Conservation (phyloP, 2,888 invertebrate genomes). For the Tachina lurida region DNA sequence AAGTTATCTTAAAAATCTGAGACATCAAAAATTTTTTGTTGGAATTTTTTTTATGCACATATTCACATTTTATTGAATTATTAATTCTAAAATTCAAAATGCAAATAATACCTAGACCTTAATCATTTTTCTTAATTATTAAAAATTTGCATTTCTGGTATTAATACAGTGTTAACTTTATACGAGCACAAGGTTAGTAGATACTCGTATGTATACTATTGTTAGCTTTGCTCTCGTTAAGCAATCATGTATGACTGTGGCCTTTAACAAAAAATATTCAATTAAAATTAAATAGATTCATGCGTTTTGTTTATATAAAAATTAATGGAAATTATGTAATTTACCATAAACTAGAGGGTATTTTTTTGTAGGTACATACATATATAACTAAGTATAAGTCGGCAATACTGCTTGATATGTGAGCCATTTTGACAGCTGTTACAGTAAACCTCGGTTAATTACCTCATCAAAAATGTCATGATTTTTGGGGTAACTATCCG, state of each 20-base stretch:
- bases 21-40: neutral
- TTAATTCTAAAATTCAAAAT: neutral
- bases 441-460: too few relatives aligned
- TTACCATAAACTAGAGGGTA: neutral
- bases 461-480: too few relatives aligned
- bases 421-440: too few relatives aligned
- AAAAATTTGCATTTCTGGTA: neutral
- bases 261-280: slow-evolving; percentile 41
- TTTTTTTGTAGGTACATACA: too few relatives aligned
- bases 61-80: neutral
- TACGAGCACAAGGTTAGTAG: slow-evolving; percentile 48
- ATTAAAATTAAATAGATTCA: slow-evolving; percentile 8
- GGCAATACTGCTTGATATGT: too few relatives aligned
- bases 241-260: slow-evolving; percentile 49
- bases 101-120: neutral
- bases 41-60: neutral
- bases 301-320: neutral
- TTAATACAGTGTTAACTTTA: slow-evolving; percentile 4
- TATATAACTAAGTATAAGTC: too few relatives aligned
- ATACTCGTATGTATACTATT: neutral
- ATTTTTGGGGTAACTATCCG: too few relatives aligned
- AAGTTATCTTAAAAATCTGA: too few relatives aligned
- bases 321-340: too few relatives aligned
- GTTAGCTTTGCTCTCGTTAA: slow-evolving; percentile 15
- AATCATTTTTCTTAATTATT: slow-evolving; percentile 4